A percentile compares a stretch with the other conserved stretches of the same genome.
Evolutionary conservation across 1,140 invertebrate species (phyloP).

Genomic region (Aphidius gifuensis): DNA sequence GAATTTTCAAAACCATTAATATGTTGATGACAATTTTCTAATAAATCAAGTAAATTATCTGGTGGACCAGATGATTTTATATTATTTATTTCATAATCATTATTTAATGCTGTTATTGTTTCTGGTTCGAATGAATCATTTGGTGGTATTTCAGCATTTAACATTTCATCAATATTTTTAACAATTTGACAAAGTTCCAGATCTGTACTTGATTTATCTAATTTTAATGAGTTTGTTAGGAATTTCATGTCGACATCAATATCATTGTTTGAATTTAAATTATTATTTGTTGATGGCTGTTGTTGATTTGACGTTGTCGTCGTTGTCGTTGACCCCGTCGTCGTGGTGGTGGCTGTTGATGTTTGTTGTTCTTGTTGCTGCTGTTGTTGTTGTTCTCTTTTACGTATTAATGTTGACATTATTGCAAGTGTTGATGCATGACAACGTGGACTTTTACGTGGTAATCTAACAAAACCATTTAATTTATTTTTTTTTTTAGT

Average conservation of each 20-base stretch:
- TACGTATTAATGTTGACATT: constrained; percentile 56
- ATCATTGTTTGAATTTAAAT: too few species aligned
- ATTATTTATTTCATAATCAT: constrained; percentile 20
- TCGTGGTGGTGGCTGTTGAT: too few species aligned
- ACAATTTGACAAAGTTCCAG: constrained; percentile 44
- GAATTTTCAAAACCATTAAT: constrained; percentile 43
- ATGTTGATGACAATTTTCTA: constrained; percentile 47
- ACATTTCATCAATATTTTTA: constrained; percentile 47
- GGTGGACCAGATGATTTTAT: constrained; percentile 41
- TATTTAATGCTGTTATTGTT: background rate
- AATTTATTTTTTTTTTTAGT: constrained; percentile 28
- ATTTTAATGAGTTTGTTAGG: background rate
- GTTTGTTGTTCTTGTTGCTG: too few species aligned
- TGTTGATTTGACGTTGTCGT: constrained; percentile 21
- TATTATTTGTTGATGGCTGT: background rate
- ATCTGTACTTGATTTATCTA: constrained; percentile 38
- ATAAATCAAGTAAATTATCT: constrained; percentile 43
- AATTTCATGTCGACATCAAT: constrained; percentile 7
- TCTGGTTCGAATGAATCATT: constrained; percentile 39
- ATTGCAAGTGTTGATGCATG: constrained; percentile 82
- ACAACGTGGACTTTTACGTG: constrained; percentile 79
- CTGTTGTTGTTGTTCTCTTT: constrained; percentile 41
- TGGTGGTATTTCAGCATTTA: constrained; percentile 30
- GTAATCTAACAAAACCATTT: constrained; percentile 56
- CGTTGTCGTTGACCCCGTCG: constrained; percentile 12